phyloP scores from a whole-genome alignment of 2,888 invertebrate genomes.

The Ditula angustiorana region DNA sequence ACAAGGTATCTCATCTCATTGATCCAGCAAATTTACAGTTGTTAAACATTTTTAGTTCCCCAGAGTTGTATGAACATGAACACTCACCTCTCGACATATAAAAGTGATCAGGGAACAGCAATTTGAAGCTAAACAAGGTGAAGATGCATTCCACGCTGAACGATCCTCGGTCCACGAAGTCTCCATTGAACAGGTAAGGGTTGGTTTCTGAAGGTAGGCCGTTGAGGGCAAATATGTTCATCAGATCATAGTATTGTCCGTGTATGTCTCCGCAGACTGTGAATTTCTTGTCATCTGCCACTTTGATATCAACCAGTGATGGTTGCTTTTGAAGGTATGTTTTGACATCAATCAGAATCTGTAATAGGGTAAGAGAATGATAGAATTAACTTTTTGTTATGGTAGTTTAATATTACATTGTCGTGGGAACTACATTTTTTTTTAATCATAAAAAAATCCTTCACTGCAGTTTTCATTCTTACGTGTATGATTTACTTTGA shows the following conservation, averaged over 20 bases:
- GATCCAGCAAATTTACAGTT: too few relatives aligned
- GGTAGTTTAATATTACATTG: too few relatives aligned
- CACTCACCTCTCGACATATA: constrained; percentile 97
- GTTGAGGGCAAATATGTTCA: constrained; percentile 98
- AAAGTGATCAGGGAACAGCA: constrained; percentile 98
- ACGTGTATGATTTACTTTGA: too few relatives aligned
- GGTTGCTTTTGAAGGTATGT: constrained; percentile 93
- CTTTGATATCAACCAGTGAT: constrained; percentile 95
- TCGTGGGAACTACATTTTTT: too few relatives aligned
- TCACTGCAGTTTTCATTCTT: too few relatives aligned
- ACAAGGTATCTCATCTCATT: too few relatives aligned
- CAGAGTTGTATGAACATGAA: too few relatives aligned
- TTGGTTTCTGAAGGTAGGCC: constrained; percentile 98
- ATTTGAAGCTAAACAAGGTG: constrained; percentile 97
- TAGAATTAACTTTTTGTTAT: too few relatives aligned
- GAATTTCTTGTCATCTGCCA: constrained; percentile 95
- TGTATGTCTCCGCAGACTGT: constrained; percentile 99
- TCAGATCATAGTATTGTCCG: constrained; percentile 99
- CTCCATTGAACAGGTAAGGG: constrained; percentile 99
- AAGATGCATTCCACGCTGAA: constrained; percentile 99
- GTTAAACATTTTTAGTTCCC: too few relatives aligned
- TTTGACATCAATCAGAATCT: constrained; percentile 97
- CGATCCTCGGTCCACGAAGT: constrained; percentile 99
- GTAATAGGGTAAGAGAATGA: constrained; percentile 58
- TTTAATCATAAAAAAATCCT: too few relatives aligned